Conservation (phyloP, 2,888 invertebrate genomes). For the Microdon myrmicae region DNA sequence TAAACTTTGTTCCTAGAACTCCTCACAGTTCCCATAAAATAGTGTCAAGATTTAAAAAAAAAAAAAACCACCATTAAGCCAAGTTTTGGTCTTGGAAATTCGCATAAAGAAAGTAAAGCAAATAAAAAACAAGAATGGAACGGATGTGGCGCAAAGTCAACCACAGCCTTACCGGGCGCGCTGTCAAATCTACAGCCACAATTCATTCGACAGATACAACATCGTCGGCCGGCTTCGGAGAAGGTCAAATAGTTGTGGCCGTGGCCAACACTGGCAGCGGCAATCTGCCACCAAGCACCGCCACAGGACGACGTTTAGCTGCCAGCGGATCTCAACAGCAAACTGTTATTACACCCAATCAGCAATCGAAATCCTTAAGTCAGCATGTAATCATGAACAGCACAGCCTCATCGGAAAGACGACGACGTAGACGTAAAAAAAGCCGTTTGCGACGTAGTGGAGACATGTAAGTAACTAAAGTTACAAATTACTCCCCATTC, state of each 20-base stretch:
- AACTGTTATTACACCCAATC: constrained; percentile 41
- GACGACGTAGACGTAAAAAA: constrained; percentile 63
- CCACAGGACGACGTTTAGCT: constrained; percentile 64
- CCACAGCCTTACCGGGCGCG: constrained; percentile 63
- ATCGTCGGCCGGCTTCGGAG: constrained; percentile 65
- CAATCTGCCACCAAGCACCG: constrained; percentile 59
- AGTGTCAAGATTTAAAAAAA: constrained; percentile 11
- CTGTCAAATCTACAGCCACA: constrained; percentile 55
- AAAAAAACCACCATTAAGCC: too few species aligned
- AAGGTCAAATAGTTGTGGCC: constrained; percentile 63
- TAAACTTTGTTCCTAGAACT: constrained; percentile 49
- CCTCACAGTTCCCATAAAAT: constrained; percentile 33
- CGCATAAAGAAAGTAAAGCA: not conserved
- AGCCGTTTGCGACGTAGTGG: constrained; percentile 64
- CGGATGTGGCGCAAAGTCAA: constrained; percentile 68
- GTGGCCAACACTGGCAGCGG: constrained; percentile 54
- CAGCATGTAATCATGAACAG: constrained; percentile 64
- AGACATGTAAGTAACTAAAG: constrained; percentile 61
- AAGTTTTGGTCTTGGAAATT: constrained; percentile 11
- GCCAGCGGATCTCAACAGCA: constrained; percentile 56
- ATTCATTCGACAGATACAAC: constrained; percentile 63
- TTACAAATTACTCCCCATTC: constrained; percentile 57
- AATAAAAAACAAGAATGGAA: constrained; percentile 58
- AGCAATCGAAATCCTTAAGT: constrained; percentile 62
- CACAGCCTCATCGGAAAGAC: constrained; percentile 65